Percentiles rank a stretch among this genome's conserved stretches.
Evolutionary conservation across 2,113 vertebrate genomes (phyloP).

Genomic region (Odontesthes bonariensis): DNA sequence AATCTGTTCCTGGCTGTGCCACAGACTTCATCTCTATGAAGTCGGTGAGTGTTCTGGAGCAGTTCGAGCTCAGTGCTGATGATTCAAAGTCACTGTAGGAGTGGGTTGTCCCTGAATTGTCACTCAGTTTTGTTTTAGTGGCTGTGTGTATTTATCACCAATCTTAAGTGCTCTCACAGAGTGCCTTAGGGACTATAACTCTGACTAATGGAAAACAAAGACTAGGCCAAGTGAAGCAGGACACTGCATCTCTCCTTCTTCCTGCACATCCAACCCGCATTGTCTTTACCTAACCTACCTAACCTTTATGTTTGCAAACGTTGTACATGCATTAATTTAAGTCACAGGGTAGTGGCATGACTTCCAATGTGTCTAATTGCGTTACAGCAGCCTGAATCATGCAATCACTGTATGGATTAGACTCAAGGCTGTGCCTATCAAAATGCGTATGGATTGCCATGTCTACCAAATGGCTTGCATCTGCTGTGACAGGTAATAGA

Average conservation of each 20-base stretch:
- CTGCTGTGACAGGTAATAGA: conserved; percentile 24
- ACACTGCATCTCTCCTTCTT: conserved; percentile 45
- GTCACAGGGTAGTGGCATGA: neutral
- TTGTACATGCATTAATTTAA: neutral
- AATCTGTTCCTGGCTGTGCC: conserved; percentile 5
- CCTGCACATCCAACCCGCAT: conserved; percentile 15
- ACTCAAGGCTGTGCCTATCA: neutral
- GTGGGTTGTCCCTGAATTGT: conserved; percentile 73
- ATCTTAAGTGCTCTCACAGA: conserved; percentile 74
- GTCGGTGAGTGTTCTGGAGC: neutral
- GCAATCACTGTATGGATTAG: neutral
- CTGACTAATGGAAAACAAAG: conserved; percentile 79
- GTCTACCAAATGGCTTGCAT: conserved; percentile 23
- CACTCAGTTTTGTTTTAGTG: conserved; percentile 76
- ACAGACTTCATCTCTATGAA: conserved; percentile 6
- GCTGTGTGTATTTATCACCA: conserved; percentile 78
- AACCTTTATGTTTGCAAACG: neutral
- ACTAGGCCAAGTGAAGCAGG: conserved; percentile 62
- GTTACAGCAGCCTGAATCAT: neutral
- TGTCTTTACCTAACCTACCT: neutral
- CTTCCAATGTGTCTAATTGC: neutral
- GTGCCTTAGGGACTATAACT: conserved; percentile 73
- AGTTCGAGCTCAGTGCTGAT: conserved; percentile 1
- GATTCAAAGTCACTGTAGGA: conserved; percentile 50
- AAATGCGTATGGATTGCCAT: conserved; percentile 9